A percentile compares a stretch with the other conserved stretches of the same genome.
Conservation (phyloP, 2,113 vertebrate genomes). For the Myrmophylax atrothorax region DNA sequence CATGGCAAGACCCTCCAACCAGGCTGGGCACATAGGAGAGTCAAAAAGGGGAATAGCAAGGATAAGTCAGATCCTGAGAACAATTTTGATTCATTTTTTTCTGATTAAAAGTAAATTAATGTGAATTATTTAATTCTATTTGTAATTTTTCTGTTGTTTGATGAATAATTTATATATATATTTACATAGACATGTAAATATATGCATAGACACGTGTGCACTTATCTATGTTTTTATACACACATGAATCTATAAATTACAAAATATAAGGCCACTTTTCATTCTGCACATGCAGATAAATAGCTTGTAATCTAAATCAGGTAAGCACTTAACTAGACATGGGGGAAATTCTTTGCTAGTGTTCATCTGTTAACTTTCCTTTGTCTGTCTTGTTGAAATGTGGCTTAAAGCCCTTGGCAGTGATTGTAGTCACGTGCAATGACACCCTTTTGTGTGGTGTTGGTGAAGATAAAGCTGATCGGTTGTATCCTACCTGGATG, state of each 20-base stretch:
- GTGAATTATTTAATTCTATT: background rate
- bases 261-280: background rate
- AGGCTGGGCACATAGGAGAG: background rate
- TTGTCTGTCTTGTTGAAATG: constrained; percentile 17
- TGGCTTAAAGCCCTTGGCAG: constrained; percentile 19
- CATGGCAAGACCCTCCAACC: background rate
- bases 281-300: background rate
- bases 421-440: background rate
- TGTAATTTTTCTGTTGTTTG: background rate
- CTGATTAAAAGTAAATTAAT: background rate
- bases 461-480: constrained; percentile 31
- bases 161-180: background rate
- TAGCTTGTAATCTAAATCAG: constrained; percentile 10
- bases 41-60: background rate
- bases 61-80: background rate
- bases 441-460: background rate
- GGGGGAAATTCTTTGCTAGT: background rate
- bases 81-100: background rate
- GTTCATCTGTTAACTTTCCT: background rate
- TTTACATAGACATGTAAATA: background rate
- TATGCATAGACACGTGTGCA: background rate
- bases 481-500: constrained; percentile 20
- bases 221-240: background rate
- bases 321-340: background rate
- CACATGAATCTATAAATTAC: background rate